Conservation (phyloP, 2,888 invertebrate species). For the Agonum fuliginosum region DNA sequence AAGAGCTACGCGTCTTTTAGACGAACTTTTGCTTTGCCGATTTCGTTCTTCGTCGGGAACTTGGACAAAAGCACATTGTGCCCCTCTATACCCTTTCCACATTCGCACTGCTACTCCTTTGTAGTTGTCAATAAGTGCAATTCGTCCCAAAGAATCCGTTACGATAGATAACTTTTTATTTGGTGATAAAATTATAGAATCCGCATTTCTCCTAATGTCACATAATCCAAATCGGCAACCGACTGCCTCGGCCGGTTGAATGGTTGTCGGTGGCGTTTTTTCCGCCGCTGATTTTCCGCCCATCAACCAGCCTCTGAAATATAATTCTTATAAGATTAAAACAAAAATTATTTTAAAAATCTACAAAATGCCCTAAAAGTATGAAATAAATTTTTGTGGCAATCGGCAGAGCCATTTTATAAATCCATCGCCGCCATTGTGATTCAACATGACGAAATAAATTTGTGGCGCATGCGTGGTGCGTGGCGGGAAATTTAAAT, state of each 20-base stretch:
- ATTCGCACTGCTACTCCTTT: slow-evolving; percentile 87
- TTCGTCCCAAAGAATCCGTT: slow-evolving; percentile 90
- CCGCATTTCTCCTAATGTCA: slow-evolving; percentile 86
- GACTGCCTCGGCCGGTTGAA: slow-evolving; percentile 83
- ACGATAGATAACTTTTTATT: slow-evolving; percentile 87
- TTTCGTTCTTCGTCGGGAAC: slow-evolving; percentile 79
- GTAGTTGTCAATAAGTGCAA: slow-evolving; percentile 88
- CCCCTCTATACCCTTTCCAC: slow-evolving; percentile 97
- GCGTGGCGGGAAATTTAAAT: no score
- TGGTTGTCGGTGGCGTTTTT: slow-evolving; percentile 69
- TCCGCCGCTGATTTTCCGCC: slow-evolving; percentile 73
- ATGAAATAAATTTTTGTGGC: no score
- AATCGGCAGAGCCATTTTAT: no score
- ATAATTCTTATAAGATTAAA: not conserved
- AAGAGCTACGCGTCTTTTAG: slow-evolving; percentile 75
- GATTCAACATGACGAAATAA: no score
- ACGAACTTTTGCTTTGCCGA: slow-evolving; percentile 66
- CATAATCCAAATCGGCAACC: slow-evolving; percentile 87
- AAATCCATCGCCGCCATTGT: no score
- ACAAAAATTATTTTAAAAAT: slow-evolving; percentile 23
- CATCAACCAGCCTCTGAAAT: slow-evolving; percentile 74
- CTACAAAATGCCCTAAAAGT: no score
- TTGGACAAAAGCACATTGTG: slow-evolving; percentile 95
- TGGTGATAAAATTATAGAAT: slow-evolving; percentile 85
- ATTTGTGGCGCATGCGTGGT: no score